A percentile compares a stretch with the other conserved stretches of the same genome.
Evolutionary conservation across 1,140 invertebrate genomes (phyloP).

Genomic region (Pollicipes pollicipes): DNA sequence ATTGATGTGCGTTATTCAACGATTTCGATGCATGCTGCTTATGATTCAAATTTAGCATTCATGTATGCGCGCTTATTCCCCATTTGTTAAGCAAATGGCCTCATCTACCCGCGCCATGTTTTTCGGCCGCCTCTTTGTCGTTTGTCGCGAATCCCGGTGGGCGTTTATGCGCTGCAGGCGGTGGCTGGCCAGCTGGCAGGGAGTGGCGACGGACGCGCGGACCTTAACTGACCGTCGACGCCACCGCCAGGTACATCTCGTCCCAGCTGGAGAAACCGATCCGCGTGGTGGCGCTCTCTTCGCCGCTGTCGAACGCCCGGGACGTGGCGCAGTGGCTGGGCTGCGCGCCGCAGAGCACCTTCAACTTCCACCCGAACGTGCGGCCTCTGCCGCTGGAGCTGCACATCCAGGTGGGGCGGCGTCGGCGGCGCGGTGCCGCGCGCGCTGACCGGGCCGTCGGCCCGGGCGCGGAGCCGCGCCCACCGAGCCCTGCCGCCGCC

Average conservation of each 20-base stretch:
- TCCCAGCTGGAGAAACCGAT: slow-evolving; percentile 87
- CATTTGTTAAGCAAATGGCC: no score
- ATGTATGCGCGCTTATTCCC: no score
- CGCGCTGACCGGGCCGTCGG: slow-evolving; percentile 91
- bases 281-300: slow-evolving; percentile 84
- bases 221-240: no score
- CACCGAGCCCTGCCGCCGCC: slow-evolving; percentile 73
- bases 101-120: no score
- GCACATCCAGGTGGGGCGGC: slow-evolving; percentile 89
- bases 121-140: no score
- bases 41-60: no score
- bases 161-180: no score
- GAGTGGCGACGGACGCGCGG: no score
- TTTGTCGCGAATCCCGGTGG: no score
- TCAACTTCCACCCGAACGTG: slow-evolving; percentile 97
- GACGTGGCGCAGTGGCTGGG: slow-evolving; percentile 95
- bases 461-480: slow-evolving; percentile 83
- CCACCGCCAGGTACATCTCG: slow-evolving; percentile 92
- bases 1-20: no score
- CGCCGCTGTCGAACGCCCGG: slow-evolving; percentile 82
- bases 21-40: no score
- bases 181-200: no score
- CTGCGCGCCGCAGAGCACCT: slow-evolving; percentile 74
- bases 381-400: slow-evolving; percentile 84
- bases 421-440: slow-evolving; percentile 91